A percentile compares a stretch with the other conserved stretches of the same genome.
phyloP scores from a whole-genome alignment of 2,113 vertebrate species.

The Pyrgilauda ruficollis region DNA sequence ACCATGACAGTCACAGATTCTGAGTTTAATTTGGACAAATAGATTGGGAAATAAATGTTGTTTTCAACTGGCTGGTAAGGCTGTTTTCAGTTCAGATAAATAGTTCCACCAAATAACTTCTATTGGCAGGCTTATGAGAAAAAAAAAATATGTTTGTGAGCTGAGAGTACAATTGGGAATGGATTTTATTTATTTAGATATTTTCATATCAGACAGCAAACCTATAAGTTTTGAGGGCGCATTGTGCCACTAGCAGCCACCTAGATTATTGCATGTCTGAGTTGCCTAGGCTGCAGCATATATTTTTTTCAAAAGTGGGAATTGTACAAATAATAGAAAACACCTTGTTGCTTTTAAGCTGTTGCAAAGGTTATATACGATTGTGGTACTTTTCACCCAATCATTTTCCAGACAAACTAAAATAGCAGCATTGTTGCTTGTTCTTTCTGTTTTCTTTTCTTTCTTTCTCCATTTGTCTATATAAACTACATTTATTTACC shows the following conservation, averaged over 20 bases:
- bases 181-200: slow-evolving; percentile 40
- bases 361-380: neutral
- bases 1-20: slow-evolving; percentile 7
- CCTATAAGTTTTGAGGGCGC: neutral
- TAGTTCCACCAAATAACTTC: slow-evolving; percentile 31
- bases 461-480: neutral
- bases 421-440: neutral
- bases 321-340: slow-evolving; percentile 8
- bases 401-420: neutral
- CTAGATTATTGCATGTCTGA: neutral
- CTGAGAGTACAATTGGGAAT: neutral
- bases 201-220: slow-evolving; percentile 3
- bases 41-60: slow-evolving; percentile 27
- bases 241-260: neutral
- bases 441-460: neutral
- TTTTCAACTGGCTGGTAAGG: slow-evolving; percentile 22
- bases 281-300: neutral
- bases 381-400: neutral
- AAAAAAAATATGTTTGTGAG: slow-evolving; percentile 27
- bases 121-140: slow-evolving; percentile 26
- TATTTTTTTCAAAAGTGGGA: neutral
- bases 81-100: slow-evolving; percentile 49
- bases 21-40: slow-evolving; percentile 53
- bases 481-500: neutral
- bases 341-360: neutral